Base-by-base conservation (phyloP, 2,113 vertebrate genomes). In the Oxyruncus cristatus region DNA sequence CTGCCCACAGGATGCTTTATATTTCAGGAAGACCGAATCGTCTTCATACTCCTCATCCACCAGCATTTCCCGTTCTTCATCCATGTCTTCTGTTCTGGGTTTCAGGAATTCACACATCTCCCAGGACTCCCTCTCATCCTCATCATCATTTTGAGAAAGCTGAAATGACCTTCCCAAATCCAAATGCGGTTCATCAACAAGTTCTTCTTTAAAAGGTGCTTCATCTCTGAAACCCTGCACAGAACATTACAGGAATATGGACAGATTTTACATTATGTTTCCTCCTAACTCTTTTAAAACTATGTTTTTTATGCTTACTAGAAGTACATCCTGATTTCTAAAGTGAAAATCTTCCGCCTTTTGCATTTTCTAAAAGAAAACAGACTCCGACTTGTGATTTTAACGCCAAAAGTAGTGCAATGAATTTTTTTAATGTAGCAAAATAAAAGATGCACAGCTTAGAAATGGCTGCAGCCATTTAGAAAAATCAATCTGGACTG, bases 1-100 rank as follows among this genome's bases (percentile, higher is more conserved):
- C 50, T 93, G 90, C 32, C 79, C 47, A 66, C 62, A 50, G 0
- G 92, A 70, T 2, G 72, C 37, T 3, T 33, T 52, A 19, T 76
- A 94, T 39, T 82, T 89, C 27, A 97, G 68, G 11, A 61, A 76
- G 18, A 65, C 65, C 30, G 94, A 91, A 28, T 98, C 97, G 21
- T 98, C 95, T 14, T 98, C 97, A 24, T 97, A 95, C 26, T 98
- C 98, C 19, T 99, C 98, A 86, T 99, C 99, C 46, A 99, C 99
- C 47, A 98, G 32, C 98, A 99, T 98, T 56, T 99, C 98, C 77
- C 93, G 92, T 27, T 98, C 98, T 97, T 97, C 96, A 35, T 39
- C 92, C 71, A 55, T 23, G 24, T 96, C 95, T 65, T 95, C 92
- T 41, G 78, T 37, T 18, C 41, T 5, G 30, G 91, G 44, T 32